phyloP scores from a whole-genome alignment of 2,113 vertebrate species.

The Nothocercus julius region DNA sequence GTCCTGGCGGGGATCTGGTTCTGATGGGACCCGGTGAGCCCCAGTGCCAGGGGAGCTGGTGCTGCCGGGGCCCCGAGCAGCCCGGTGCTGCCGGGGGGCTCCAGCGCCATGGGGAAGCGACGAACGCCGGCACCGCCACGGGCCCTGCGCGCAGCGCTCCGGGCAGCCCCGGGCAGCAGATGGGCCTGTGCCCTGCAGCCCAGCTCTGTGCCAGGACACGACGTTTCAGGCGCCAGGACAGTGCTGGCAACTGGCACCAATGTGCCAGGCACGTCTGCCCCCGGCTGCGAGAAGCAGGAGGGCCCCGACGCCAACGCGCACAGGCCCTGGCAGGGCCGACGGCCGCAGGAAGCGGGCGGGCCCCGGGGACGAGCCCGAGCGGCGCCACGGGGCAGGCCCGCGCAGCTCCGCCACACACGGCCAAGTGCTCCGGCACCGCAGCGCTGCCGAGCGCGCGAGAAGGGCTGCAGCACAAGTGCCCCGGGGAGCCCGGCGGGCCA shows the following conservation, averaged over 20 bases:
- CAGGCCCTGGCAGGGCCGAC: fast-evolving
- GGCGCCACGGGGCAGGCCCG: fast-evolving
- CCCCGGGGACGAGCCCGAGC: background rate
- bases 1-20: background rate
- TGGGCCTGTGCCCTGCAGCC: background rate
- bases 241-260: background rate
- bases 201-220: fast-evolving
- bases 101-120: background rate
- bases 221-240: fast-evolving
- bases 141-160: background rate
- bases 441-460: fast-evolving
- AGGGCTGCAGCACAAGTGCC: background rate
- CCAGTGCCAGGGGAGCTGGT: background rate
- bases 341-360: background rate
- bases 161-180: fast-evolving
- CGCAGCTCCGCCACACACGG: background rate
- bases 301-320: background rate
- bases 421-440: fast-evolving
- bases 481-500: background rate
- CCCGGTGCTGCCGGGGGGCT: too few species aligned
- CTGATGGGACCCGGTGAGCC: background rate
- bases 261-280: background rate
- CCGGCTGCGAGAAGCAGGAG: background rate
- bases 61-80: too few species aligned
- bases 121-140: fast-evolving